Conservation (phyloP, 2,113 vertebrate species). For the Isichthys henryi region DNA sequence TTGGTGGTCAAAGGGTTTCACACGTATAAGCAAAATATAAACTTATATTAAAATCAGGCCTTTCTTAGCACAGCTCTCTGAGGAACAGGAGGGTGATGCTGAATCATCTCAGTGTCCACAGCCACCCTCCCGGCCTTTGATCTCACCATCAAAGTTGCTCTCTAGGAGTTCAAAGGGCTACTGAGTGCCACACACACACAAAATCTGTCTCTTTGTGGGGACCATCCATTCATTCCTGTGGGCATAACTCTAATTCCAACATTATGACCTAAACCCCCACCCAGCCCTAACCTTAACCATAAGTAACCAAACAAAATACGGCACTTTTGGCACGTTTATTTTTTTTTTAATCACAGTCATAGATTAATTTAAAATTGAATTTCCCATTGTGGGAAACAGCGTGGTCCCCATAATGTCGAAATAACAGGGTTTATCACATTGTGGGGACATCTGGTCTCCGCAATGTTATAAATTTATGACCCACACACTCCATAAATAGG, state of each 20-base stretch:
- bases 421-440: background rate
- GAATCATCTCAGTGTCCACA: background rate
- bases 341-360: background rate
- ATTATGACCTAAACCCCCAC: background rate
- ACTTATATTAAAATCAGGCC: background rate
- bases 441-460: background rate
- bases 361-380: background rate
- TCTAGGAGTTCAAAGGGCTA: slow-evolving; percentile 19
- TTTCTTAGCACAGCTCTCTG: background rate
- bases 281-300: background rate
- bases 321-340: background rate
- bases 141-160: slow-evolving; percentile 10
- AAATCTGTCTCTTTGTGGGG: background rate
- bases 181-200: background rate
- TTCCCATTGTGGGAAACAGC: background rate
- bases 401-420: background rate
- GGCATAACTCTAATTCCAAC: background rate
- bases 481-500: background rate
- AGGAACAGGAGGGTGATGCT: background rate
- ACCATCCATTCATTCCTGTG: background rate
- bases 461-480: background rate
- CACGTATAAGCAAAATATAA: background rate
- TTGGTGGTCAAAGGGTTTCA: background rate
- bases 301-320: background rate
- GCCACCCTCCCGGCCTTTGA: slow-evolving; percentile 4